Evolutionary conservation across 2,113 vertebrate species (phyloP).

Genomic region (Machaerirhynchus nigripectus): DNA sequence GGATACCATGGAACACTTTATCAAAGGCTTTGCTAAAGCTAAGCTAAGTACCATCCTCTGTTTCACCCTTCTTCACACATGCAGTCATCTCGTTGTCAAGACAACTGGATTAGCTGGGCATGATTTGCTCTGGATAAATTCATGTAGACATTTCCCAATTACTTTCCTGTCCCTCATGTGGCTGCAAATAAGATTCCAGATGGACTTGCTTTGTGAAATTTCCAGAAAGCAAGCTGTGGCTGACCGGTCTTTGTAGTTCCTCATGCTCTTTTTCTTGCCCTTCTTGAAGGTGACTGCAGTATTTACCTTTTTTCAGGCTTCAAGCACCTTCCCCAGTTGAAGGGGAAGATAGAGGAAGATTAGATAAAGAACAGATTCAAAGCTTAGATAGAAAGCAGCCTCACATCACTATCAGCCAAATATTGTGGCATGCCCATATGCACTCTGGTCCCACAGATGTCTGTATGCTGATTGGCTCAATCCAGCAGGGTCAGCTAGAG

Average conservation of each 20-base stretch:
- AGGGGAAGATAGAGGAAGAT: not conserved
- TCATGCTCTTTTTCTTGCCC: not conserved
- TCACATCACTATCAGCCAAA: not conserved
- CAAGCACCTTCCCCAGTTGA: not conserved
- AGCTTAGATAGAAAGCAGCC: not conserved
- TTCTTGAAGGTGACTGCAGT: not conserved
- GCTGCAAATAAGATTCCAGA: not conserved
- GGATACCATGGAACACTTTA: not conserved
- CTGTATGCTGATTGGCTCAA: not conserved
- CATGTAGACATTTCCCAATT: not conserved
- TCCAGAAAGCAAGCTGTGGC: not conserved
- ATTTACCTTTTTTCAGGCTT: not conserved
- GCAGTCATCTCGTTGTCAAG: not conserved
- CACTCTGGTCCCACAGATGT: not conserved
- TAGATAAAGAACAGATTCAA: not conserved
- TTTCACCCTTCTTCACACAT: not conserved
- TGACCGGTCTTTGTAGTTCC: not conserved
- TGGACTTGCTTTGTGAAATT: not conserved
- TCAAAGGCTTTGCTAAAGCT: not conserved
- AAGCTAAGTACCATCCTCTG: accelerated
- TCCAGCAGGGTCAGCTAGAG: not conserved
- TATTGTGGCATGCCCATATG: not conserved
- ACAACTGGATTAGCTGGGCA: not conserved
- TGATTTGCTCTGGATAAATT: not conserved
- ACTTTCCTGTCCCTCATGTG: not conserved